Evolutionary conservation across 2,888 invertebrate species (phyloP), one percentile per base, ranked within the genome.

Genomic region (Cephus nigrinus): DNA sequence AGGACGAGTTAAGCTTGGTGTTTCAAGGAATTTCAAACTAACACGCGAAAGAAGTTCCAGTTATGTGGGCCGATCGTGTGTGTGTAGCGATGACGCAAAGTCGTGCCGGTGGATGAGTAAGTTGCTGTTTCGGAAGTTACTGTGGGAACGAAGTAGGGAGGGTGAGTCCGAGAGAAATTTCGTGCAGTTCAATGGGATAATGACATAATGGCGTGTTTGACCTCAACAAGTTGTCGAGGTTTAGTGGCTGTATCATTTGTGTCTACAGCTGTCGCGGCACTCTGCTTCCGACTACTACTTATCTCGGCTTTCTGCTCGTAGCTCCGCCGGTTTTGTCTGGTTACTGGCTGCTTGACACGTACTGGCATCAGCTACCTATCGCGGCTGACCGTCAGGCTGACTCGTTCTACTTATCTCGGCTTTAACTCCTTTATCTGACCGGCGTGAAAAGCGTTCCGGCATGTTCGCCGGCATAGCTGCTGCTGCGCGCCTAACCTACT

Each of bases 351-450:
- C 15, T 12, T 23, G 31, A 71, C 71, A 31, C 32, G 71, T 71
- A 12, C 71, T 12, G 31, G 71, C 23, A 33, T 71, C 32, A 3
- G 33, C 71, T 11, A 81, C 84, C 85, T 85, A 86, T 86, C 86
- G 83, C 76, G 82, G 79, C 82, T 81, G 82, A 83, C 84, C 81
- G 77, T 23, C 74, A 74, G 73, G 76, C 75, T 77, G 77, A 82
- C 82, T 79, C 77, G 80, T 84, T 85, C 77, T 79, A 84, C 84
- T 85, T 85, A 83, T 86, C 83, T 82, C 68, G 12, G 79, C 73
- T 75, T 76, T 72, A 40, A 74, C 68, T 15, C 40, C 40, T 30
- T 76, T 72, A 75, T 75, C 76, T 31, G 74, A 75, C 72, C 55
- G 75, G 78, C 77, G 71, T 71, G 23, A 76, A 82, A 84, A 84